Base-by-base conservation (phyloP, 1,140 invertebrate species). In the Nephila pilipes region DNA sequence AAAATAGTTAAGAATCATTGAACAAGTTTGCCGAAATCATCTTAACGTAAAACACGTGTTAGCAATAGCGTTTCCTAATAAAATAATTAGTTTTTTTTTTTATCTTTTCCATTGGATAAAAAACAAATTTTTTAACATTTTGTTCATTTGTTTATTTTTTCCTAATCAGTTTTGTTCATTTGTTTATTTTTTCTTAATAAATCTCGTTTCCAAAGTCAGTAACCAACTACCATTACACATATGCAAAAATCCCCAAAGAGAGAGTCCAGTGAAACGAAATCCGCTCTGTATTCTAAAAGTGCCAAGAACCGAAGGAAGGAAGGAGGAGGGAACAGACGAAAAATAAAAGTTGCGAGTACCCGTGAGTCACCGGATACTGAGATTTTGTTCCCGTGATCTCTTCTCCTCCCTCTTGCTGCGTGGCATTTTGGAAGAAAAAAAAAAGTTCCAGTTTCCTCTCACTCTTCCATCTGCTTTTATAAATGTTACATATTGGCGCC, bases 281-380 rank as follows among this genome's bases (percentile, higher is more conserved):
- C 46, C 38, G 38, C 46, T 75, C 69, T 75, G 14, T 75, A 5
- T 29, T 36, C 32, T 18, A 25, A 32, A 16, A 32, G 29, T 29
- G 25, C 16, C 29, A 29, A 65, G 36, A 5, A 36, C 18, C 36
- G 80, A n/a, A 29, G 55, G 83, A 57, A 85, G 85, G 85, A 87
- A 57, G 83, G 32, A 20, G 85, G 85, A 38, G 20, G 36, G 32
- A 54, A 20, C 54, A 25, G 36, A 75, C 69, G 69, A 75, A 69
- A 55, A 85, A 55, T 55, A 55, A 85, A 81, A 81, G 46, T 46
- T 60, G 8, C 1, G 54, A 54, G 20, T 87, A 1, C 29, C 57
- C 36, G 22, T 87, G 85, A 87, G 85, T 87, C 85, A 87, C 85
- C 85, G 85, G 85, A 87, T 87, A 87, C 85, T 87, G 36, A 46